Conservation (phyloP, 2,113 vertebrate genomes). For the Crotophaga sulcirostris region DNA sequence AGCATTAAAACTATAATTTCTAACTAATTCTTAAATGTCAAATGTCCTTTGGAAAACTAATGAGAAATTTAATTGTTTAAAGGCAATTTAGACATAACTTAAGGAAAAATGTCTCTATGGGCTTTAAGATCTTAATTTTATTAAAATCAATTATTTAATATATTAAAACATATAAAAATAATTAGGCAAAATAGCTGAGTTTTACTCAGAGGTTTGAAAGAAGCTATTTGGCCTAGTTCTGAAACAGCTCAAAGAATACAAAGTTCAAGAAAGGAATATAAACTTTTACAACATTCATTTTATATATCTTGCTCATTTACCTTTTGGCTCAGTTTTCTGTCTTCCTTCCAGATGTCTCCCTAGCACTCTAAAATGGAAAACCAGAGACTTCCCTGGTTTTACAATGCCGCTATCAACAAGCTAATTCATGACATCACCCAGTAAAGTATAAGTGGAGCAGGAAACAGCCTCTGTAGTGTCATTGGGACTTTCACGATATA, state of each 20-base stretch:
- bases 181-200: background rate
- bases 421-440: background rate
- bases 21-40: slow-evolving; percentile 47
- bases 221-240: background rate
- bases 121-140: background rate
- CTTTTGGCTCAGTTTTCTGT: background rate
- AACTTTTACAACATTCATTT: background rate
- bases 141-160: background rate
- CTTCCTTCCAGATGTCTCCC: background rate
- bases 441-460: background rate
- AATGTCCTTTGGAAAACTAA: slow-evolving; percentile 33
- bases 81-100: background rate
- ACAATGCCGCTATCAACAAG: background rate
- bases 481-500: background rate
- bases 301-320: background rate
- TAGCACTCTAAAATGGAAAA: background rate
- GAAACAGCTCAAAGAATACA: background rate
- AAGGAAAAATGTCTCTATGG: background rate
- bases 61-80: slow-evolving; percentile 26
- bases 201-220: background rate
- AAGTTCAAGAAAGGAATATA: background rate
- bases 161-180: background rate
- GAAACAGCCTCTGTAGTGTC: background rate
- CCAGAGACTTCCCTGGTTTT: background rate
- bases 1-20: slow-evolving; percentile 39